These are phyloP conservation scores for Hassar affinis DNA, from an alignment of 2,113 vertebrate genomes.

Conservation along the genomic window DNA sequence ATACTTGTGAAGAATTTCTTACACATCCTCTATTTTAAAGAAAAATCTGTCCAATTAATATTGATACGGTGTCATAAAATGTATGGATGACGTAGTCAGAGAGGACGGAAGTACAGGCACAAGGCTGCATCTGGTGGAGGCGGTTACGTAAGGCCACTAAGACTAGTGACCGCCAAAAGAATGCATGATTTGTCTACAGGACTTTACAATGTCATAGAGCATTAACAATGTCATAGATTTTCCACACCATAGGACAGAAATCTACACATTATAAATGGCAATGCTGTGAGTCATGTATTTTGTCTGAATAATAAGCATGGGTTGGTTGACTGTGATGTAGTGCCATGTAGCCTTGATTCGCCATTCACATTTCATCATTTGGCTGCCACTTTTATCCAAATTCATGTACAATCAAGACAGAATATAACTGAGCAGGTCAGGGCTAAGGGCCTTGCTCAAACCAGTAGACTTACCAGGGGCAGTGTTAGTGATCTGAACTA, in stretches of 20 bases:
- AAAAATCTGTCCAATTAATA: constrained; percentile 1
- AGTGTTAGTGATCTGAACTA: background rate
- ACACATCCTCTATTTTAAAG: constrained; percentile 20
- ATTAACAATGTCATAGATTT: background rate
- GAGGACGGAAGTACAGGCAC: background rate
- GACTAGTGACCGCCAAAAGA: background rate
- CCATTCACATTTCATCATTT: background rate
- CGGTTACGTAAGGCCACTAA: background rate
- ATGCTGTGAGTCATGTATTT: background rate
- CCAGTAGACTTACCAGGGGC: background rate
- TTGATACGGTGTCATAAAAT: background rate
- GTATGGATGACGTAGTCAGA: background rate
- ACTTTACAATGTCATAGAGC: background rate
- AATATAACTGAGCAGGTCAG: background rate
- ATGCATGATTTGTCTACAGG: background rate
- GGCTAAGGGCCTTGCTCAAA: background rate
- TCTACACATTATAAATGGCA: background rate
- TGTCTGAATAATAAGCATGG: background rate
- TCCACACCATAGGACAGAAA: background rate
- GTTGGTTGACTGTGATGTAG: background rate
- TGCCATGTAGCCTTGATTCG: background rate
- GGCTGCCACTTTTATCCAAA: background rate
- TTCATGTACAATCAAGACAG: background rate
- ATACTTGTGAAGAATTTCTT: constrained; percentile 33
- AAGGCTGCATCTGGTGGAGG: background rate